These are phyloP conservation scores for Gadus macrocephalus DNA, from an alignment of 2,113 vertebrate genomes.

Conservation along the genomic window DNA sequence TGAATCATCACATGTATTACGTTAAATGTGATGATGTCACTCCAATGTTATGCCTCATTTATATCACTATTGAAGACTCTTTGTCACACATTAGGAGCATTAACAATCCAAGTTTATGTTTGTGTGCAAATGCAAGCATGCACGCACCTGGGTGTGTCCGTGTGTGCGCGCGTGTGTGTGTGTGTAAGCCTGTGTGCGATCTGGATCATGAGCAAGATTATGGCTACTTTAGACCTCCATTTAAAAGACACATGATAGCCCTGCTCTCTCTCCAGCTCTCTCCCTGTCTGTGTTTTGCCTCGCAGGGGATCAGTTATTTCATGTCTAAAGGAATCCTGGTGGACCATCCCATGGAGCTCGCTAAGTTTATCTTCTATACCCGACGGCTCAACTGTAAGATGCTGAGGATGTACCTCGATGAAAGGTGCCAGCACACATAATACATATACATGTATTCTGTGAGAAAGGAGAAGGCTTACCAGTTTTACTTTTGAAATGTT, in stretches of 20 bases:
- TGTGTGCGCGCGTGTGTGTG: neutral
- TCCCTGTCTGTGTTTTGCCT: constrained; percentile 17
- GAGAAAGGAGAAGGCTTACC: neutral
- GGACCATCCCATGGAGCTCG: constrained; percentile 92
- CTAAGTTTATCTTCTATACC: constrained; percentile 98
- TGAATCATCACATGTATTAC: too few relatives aligned
- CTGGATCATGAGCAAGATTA: constrained; percentile 7
- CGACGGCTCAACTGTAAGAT: constrained; percentile 98
- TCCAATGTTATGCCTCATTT: too few relatives aligned
- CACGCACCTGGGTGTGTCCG: neutral
- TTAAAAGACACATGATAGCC: constrained; percentile 20
- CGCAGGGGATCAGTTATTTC: constrained; percentile 92
- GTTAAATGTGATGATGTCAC: constrained; percentile 1
- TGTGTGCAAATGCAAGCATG: neutral
- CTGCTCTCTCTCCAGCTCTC: constrained; percentile 18
- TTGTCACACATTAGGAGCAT: too few relatives aligned
- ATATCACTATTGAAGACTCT: too few relatives aligned
- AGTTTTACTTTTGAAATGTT: neutral
- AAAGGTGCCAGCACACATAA: constrained; percentile 74
- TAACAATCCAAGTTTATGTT: neutral
- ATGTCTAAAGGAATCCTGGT: constrained; percentile 93
- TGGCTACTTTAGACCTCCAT: constrained; percentile 26
- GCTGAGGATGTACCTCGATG: constrained; percentile 94
- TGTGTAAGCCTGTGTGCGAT: constrained; percentile 5
- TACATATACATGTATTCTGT: neutral